Conservation (phyloP, 2,113 vertebrate species). For the Aphelocoma coerulescens region DNA sequence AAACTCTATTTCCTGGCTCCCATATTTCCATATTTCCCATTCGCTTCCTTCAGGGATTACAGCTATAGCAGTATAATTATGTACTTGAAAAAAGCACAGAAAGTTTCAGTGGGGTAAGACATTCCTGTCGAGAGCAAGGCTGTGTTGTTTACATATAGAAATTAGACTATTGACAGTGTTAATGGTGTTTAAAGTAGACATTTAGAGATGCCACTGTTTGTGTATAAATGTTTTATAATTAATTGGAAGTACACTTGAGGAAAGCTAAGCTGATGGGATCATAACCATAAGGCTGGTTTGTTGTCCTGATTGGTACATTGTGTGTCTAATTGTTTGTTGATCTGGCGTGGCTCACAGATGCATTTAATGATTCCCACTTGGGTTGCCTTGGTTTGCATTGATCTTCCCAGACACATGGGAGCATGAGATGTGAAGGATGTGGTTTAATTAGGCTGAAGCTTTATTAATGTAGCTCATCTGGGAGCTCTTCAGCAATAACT, state of each 20-base stretch:
- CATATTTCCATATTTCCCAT: background rate
- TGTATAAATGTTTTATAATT: conserved; percentile 15
- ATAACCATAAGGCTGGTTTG: conserved; percentile 1
- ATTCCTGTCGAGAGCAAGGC: background rate
- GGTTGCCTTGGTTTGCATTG: conserved; percentile 28
- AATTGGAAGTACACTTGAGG: conserved; percentile 34
- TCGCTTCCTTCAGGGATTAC: background rate
- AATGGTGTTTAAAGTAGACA: conserved; percentile 29
- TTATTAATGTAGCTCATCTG: conserved; percentile 31
- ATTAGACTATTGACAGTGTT: conserved; percentile 21
- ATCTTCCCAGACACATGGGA: conserved; percentile 15
- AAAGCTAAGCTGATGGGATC: conserved; percentile 23
- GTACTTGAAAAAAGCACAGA: background rate
- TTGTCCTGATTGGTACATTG: conserved; percentile 11
- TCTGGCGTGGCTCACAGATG: background rate
- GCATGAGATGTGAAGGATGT: conserved; percentile 18
- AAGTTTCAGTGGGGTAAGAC: background rate
- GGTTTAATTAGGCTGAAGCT: conserved; percentile 31
- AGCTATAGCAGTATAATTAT: background rate
- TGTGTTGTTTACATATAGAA: conserved; percentile 11
- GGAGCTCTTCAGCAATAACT: background rate
- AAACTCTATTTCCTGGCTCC: background rate
- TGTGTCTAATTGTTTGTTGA: conserved; percentile 34
- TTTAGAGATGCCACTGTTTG: background rate
- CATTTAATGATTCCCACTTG: conserved; percentile 46